Base-by-base conservation (phyloP, 1,140 invertebrate species). In the Batillaria attramentaria region DNA sequence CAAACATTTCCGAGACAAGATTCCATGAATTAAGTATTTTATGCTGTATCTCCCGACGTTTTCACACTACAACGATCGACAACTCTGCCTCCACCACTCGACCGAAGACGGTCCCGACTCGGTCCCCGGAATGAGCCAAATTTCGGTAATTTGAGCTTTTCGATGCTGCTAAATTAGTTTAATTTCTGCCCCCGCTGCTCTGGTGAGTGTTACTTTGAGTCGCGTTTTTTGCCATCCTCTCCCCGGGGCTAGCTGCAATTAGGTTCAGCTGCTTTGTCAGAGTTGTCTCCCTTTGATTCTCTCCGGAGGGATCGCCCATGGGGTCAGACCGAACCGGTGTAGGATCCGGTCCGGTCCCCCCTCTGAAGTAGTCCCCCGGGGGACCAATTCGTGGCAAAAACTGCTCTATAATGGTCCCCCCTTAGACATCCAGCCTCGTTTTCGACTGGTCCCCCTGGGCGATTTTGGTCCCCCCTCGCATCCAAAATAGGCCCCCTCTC, bases 281-380 rank as follows among this genome's bases (percentile, higher is more conserved):
- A 24, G 57, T 62, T 62, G 57, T 62, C 57, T 31, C 57, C 33
- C 57, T 62, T 62, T 62, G 57, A 62, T 62, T 62, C 33, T 62
- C 57, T 62, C 24, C 57, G 10, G n/a, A n/a, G 57, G 57, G n/a
- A 24, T 24, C 57, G 57, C 50, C 50, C n/a, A 18, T 3, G 50
- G 50, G 50, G 3, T n/a, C n/a, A 20, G 50, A 54, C 18, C 3
- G 50, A 54, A 54, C 18, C n/a, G 50, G 50, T 24, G 24, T 50
- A 50, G 13, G 46, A 24, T 13, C 24, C 13, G 24, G n/a, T n/a
- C n/a, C n/a, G n/a, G n/a, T n/a, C n/a, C n/a, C n/a, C n/a, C n/a
- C n/a, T n/a, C n/a, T n/a, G n/a, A n/a, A n/a, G n/a, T n/a, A n/a
- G n/a, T n/a, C n/a, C n/a, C n/a, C n/a, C n/a, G n/a, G n/a, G n/a